Evolutionary conservation across 2,113 vertebrate species (phyloP).

Genomic region (Xenopus tropicalis): DNA sequence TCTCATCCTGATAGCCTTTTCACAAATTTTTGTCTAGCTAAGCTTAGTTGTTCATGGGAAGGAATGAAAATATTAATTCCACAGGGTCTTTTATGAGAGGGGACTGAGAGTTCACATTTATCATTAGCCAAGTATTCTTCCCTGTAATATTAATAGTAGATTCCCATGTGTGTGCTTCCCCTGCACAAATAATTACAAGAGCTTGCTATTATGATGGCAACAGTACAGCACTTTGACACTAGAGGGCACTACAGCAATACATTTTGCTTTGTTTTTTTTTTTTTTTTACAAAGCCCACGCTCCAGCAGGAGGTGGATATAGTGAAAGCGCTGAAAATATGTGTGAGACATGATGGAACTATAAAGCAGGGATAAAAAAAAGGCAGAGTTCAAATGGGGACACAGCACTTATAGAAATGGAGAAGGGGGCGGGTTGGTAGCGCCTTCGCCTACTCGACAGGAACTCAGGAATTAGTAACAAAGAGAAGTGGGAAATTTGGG

Average conservation of each 20-base stretch:
- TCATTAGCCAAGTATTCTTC: too few relatives aligned
- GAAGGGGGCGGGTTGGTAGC: conserved; percentile 11
- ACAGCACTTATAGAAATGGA: neutral
- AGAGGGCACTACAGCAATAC: conserved; percentile 56
- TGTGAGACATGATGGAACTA: conserved; percentile 17
- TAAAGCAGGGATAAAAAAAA: conserved; percentile 20
- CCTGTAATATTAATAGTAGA: too few relatives aligned
- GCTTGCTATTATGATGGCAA: too few relatives aligned
- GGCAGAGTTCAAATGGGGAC: conserved; percentile 12
- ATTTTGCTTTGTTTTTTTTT: neutral
- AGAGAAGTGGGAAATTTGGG: conserved; percentile 9
- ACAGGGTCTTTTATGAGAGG: too few relatives aligned
- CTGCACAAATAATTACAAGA: too few relatives aligned
- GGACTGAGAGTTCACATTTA: too few relatives aligned
- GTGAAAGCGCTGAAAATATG: conserved; percentile 33
- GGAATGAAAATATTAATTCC: too few relatives aligned
- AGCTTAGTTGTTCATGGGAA: too few relatives aligned
- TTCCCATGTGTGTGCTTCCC: too few relatives aligned
- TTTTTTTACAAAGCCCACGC: neutral
- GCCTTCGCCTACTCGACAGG: conserved; percentile 2
- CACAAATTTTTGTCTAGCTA: too few relatives aligned
- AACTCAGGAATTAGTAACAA: neutral
- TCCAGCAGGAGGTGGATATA: conserved; percentile 6
- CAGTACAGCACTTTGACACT: conserved; percentile 39
- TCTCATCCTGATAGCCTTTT: too few relatives aligned